Evolutionary conservation across 1,140 invertebrate genomes (phyloP), one percentile per base, ranked within the genome.

Genomic region (Platyscapa corneri): DNA sequence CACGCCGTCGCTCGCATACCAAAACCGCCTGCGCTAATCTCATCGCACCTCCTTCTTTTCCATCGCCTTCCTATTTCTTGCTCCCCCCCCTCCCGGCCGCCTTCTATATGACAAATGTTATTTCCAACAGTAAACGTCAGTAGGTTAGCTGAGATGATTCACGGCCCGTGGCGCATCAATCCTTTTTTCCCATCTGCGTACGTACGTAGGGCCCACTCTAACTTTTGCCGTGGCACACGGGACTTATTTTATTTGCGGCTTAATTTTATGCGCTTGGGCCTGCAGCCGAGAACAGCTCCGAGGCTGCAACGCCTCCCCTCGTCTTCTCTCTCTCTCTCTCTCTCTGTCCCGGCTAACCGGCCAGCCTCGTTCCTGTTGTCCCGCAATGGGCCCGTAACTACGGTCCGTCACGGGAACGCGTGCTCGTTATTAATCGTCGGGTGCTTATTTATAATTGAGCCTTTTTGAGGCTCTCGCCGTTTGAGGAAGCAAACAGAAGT

Each of bases 91-190:
- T 12, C 75, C 60, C 60, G 46, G 18, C 81, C n/a, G 18, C 42
- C 49, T 5, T 64, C 39, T 34, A n/a, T 82, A 86, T 83, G 85
- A 86, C 85, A 83, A 86, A 86, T 79, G 81, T 86, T 86, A 83
- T 83, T 86, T 82, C 76, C 81, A 81, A 86, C 85, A 79, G 85
- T 86, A 83, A 86, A 86, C 46, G 85, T 86, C 81, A 83, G 80
- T 78, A 78, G 85, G 81, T 79, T 86, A 82, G 65, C 23, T 60
- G 67, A 32, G 65, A 70, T 86, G 85, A 86, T 83, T 86, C 81
- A 83, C 49, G 23, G 67, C 75, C 60, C 32, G 23, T 39, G 67
- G 70, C 46, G 60, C 85, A 74, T 84, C 83, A 84, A 78, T 85
- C 49, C 74, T 81, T 76, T 82, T 53, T 72, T 67, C 32, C 46